A percentile compares a stretch with the other conserved stretches of the same genome.
Conservation (phyloP, 2,888 invertebrate species). For the Drosophila monieri region DNA sequence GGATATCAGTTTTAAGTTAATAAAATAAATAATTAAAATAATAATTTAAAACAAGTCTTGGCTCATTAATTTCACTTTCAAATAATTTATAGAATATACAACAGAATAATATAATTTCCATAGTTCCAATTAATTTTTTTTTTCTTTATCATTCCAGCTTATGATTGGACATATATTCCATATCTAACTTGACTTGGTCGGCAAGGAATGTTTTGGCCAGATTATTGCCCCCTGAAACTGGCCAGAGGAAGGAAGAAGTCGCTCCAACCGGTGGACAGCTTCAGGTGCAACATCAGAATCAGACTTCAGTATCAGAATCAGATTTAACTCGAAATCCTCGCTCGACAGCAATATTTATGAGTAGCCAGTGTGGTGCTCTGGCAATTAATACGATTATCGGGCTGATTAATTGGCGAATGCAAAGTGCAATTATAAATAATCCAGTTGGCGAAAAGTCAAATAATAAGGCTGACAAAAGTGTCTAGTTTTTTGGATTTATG, state of each 20-base stretch:
- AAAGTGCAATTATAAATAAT: constrained; percentile 59
- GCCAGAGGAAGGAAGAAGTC: constrained; percentile 5
- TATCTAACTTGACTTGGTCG: constrained; percentile 13
- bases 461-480: background rate
- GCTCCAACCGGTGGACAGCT: constrained; percentile 9
- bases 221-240: constrained; percentile 8
- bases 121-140: background rate
- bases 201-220: background rate
- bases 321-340: background rate
- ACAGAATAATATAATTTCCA: background rate
- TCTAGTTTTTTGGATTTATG: background rate
- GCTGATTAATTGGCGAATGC: constrained; percentile 67
- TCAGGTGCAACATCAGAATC: constrained; percentile 6
- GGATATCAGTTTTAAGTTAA: background rate
- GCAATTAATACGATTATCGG: constrained; percentile 69
- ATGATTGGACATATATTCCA: too few species aligned
- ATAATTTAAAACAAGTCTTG: too few species aligned
- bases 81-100: too few species aligned
- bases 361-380: constrained; percentile 8
- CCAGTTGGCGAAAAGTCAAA: constrained; percentile 12
- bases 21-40: too few species aligned
- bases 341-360: constrained; percentile 42
- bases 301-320: background rate
- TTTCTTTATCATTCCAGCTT: too few species aligned
- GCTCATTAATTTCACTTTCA: too few species aligned